Evolutionary conservation across 2,888 invertebrate genomes (phyloP).

Genomic region (Dorcus parallelipipedus): DNA sequence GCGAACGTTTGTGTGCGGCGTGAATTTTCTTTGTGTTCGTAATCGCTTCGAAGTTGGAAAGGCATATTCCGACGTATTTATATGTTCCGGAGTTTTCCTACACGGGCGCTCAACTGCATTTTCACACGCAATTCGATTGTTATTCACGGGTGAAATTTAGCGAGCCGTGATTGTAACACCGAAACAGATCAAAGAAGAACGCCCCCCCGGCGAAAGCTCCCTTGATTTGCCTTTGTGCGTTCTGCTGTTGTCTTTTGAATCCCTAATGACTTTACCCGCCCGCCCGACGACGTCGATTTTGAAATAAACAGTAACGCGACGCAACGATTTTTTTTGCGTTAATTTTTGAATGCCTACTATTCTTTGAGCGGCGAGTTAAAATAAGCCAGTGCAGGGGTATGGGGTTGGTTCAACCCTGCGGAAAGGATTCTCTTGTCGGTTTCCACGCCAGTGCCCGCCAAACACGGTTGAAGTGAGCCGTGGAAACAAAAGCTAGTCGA

Average conservation of each 20-base stretch:
- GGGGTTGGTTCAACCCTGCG: conserved; percentile 31
- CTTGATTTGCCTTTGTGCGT: conserved; percentile 32
- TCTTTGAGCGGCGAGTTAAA: too few species aligned
- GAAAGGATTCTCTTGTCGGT: conserved; percentile 50
- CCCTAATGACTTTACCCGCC: too few species aligned
- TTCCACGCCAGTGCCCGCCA: conserved; percentile 43
- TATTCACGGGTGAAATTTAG: conserved; percentile 35
- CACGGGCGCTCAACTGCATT: conserved; percentile 3
- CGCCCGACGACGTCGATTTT: too few species aligned
- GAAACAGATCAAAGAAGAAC: conserved; percentile 39
- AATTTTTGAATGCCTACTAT: too few species aligned
- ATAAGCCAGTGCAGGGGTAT: background rate
- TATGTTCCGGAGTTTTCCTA: too few species aligned
- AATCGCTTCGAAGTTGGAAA: too few species aligned
- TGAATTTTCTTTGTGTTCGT: too few species aligned
- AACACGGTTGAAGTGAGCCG: conserved; percentile 45
- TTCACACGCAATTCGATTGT: conserved; percentile 34
- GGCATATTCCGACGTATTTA: too few species aligned
- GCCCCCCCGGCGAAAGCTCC: conserved; percentile 25
- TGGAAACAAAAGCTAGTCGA: conserved; percentile 45
- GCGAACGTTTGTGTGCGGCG: too few species aligned
- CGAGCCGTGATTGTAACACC: conserved; percentile 40
- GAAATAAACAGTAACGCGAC: too few species aligned
- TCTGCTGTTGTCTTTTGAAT: background rate
- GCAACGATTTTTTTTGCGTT: too few species aligned